Base-by-base conservation (phyloP, 2,888 invertebrate genomes). In the Andrena haemorrhoa region DNA sequence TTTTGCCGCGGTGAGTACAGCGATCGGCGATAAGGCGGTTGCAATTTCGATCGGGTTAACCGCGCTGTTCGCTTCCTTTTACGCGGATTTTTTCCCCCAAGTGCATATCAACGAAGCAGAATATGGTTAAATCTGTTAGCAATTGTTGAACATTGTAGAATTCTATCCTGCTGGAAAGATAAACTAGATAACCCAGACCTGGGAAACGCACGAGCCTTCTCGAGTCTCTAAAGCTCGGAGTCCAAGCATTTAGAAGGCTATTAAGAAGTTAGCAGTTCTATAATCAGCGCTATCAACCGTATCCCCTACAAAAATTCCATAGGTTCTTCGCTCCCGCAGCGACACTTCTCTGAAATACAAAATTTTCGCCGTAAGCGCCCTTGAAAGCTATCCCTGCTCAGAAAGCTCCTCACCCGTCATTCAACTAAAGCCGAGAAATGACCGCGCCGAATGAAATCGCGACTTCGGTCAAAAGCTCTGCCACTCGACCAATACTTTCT, bases 21-120 rank as follows among this genome's bases (percentile, higher is more conserved):
- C 75, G 80, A 87, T 87, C 70, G 66, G 70, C 76, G 83, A 86
- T 86, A 86, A 86, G 74, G 33, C 47, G 47, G 23, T 29, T 41
- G 41, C 33, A 61, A 61, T 61, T 63, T 41, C 78, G 66, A 79
- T 80, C 56, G 49, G 65, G 58, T 66, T 80, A 66, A 64, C 81
- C 66, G 16, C 41, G 66, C 35, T 31, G 58, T 76, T 60, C 51
- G 51, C 26, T 64, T 80, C 81, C 53, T 51, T 31, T 16, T 51
- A 49, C 23, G 58, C 20, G 33, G 8, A 8, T 47, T 23, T 35
- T n/a, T 51, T 65, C 65, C 56, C 56, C 29, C 10, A 20, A 31
- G 33, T 69, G 26, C 47, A 4, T 26, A n/a, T 47, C 10, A 10
- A 1, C 16, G 26, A 31, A 49, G 0, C n/a, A 2, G 10, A 49